Evolutionary conservation across 2,797 vertebrate species (phyloP).

Genomic region (Macroramphosus scolopax): DNA sequence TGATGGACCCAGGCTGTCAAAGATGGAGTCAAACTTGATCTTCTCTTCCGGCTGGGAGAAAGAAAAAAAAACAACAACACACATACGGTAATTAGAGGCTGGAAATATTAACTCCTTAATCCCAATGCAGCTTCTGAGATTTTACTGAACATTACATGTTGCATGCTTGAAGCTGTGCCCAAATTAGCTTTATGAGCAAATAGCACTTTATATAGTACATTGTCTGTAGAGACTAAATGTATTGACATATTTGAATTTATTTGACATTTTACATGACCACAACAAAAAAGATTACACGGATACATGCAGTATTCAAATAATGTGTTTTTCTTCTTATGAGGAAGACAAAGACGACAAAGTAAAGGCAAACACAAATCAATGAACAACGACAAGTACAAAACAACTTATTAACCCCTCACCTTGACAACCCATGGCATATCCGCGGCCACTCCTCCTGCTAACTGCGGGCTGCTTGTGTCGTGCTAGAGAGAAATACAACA

Average conservation of each 20-base stretch:
- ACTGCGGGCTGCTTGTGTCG: constrained; percentile 87
- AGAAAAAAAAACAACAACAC: constrained; percentile 14
- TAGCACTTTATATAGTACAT: too few species aligned
- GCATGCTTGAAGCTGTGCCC: too few species aligned
- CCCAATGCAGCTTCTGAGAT: not conserved
- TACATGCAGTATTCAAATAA: too few species aligned
- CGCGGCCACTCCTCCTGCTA: constrained; percentile 73
- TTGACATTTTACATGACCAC: too few species aligned
- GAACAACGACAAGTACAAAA: too few species aligned
- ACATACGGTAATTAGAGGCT: not conserved
- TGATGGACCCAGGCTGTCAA: constrained; percentile 91
- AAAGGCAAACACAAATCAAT: too few species aligned
- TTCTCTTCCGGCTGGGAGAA: constrained; percentile 89
- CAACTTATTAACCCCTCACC: constrained; percentile 71
- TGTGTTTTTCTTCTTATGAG: too few species aligned
- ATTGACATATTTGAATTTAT: too few species aligned
- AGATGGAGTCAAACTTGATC: constrained; percentile 93
- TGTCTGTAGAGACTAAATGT: too few species aligned
- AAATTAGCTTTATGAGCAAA: too few species aligned
- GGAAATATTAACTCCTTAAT: not conserved
- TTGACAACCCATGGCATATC: constrained; percentile 93
- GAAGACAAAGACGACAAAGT: too few species aligned
- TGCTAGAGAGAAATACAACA: constrained; percentile 75
- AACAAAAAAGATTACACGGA: not conserved
- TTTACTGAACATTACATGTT: too few species aligned